A percentile compares a stretch with the other conserved stretches of the same genome.
phyloP scores from a whole-genome alignment of 1,140 invertebrate species.

The Nixonia krombeini region DNA sequence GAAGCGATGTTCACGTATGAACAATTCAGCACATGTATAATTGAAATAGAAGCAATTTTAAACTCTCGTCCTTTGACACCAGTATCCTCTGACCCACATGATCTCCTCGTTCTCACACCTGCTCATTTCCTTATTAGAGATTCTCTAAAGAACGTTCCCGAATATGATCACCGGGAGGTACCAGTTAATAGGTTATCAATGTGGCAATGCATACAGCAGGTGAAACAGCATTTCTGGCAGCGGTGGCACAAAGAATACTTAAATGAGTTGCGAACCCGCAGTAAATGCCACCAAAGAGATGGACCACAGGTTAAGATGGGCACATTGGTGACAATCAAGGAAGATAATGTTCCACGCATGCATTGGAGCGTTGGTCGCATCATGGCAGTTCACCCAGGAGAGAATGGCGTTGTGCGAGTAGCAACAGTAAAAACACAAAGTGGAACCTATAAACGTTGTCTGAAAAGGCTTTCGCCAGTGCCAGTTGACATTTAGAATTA shows the following conservation, averaged over 20 bases:
- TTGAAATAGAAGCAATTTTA: too few species aligned
- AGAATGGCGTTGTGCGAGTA: too few species aligned
- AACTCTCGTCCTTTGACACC: too few species aligned
- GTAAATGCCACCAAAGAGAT: constrained; percentile 40
- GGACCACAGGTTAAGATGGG: neutral
- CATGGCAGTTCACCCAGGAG: neutral
- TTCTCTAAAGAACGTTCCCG: constrained; percentile 23
- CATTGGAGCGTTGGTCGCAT: constrained; percentile 11
- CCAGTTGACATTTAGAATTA: too few species aligned
- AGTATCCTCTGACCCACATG: constrained; percentile 31
- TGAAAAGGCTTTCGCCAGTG: too few species aligned
- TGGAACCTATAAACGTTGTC: too few species aligned
- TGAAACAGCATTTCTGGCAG: constrained; percentile 50
- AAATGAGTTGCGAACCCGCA: constrained; percentile 31
- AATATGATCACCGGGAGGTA: constrained; percentile 2
- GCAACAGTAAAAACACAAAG: too few species aligned
- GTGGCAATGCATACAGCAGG: constrained; percentile 40
- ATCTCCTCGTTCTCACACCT: constrained; percentile 31
- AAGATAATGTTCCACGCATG: constrained; percentile 9
- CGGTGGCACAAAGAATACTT: constrained; percentile 58
- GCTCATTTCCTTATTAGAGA: constrained; percentile 50
- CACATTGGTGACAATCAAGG: constrained; percentile 7
- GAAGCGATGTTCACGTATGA: too few species aligned
- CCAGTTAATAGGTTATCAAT: constrained; percentile 30
- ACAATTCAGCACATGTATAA: too few species aligned